phyloP scores from a whole-genome alignment of 2,888 invertebrate species.

The Caenorhabditis virilis region DNA sequence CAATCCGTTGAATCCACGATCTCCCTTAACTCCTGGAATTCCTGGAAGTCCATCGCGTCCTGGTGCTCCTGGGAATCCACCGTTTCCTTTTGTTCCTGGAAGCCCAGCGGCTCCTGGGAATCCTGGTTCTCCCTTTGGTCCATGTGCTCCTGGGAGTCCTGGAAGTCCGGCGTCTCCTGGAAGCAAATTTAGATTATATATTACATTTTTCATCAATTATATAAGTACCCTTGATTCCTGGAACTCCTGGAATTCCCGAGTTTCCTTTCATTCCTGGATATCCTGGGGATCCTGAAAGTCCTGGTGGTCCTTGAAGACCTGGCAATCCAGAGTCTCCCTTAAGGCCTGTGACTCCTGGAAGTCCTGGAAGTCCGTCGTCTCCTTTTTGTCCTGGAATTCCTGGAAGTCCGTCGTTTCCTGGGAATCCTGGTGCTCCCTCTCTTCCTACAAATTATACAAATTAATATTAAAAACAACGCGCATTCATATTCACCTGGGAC shows the following conservation, averaged over 20 bases:
- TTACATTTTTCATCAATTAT: background rate
- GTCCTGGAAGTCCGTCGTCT: constrained; percentile 68
- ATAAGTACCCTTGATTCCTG: constrained; percentile 58
- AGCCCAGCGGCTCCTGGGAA: constrained; percentile 42
- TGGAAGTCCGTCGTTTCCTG: constrained; percentile 55
- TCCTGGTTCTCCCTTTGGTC: constrained; percentile 61
- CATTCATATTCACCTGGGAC: constrained; percentile 43
- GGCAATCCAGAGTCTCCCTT: constrained; percentile 70
- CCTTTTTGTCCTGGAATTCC: constrained; percentile 75
- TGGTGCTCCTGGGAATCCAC: constrained; percentile 65
- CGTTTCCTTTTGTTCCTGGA: constrained; percentile 60
- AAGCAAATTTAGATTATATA: constrained; percentile 1
- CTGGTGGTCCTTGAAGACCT: constrained; percentile 82
- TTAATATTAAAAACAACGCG: no score
- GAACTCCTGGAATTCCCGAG: constrained; percentile 63
- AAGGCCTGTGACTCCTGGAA: constrained; percentile 53
- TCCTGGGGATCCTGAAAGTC: constrained; percentile 73
- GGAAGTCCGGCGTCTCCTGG: constrained; percentile 58
- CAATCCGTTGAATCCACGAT: constrained; percentile 70
- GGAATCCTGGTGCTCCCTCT: constrained; percentile 49
- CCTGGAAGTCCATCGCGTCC: constrained; percentile 69
- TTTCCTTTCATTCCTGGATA: constrained; percentile 70
- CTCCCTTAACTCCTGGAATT: constrained; percentile 68
- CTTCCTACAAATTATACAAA: constrained; percentile 34
- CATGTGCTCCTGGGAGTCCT: constrained; percentile 64